These are phyloP conservation scores for Symphodus melops DNA, from an alignment of 2,113 vertebrate species.

Conservation along the genomic window DNA sequence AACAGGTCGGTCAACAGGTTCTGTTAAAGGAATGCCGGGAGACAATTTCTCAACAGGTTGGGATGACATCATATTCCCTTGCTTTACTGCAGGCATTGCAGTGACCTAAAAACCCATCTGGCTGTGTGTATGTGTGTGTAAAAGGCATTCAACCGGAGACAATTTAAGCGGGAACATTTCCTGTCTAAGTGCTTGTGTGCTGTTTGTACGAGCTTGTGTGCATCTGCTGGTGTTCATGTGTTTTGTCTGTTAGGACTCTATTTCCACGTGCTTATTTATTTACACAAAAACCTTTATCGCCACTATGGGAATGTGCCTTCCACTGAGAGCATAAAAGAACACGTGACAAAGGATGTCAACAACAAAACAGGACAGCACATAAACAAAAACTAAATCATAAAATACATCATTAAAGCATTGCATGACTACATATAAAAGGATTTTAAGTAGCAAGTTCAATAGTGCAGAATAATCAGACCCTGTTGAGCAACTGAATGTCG, in stretches of 20 bases:
- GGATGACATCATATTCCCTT: constrained; percentile 47
- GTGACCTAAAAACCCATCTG: constrained; percentile 64
- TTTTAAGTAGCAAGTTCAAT: no score
- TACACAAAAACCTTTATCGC: no score
- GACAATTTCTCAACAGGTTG: constrained; percentile 52
- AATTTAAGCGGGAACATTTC: constrained; percentile 44
- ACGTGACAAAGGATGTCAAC: no score
- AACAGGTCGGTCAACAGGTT: constrained; percentile 64
- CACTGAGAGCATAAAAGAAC: no score
- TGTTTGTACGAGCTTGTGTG: background rate
- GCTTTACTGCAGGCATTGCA: constrained; percentile 40
- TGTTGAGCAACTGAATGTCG: no score
- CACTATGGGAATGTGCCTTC: no score
- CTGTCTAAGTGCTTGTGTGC: constrained; percentile 10
- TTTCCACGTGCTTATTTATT: background rate
- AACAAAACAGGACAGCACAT: no score
- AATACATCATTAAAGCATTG: no score
- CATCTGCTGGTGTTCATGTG: background rate
- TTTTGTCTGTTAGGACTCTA: background rate
- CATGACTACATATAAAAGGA: no score
- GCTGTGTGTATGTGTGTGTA: constrained; percentile 36
- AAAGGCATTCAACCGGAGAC: constrained; percentile 46
- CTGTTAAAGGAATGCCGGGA: constrained; percentile 12
- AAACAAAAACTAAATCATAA: no score
- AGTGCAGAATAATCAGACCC: no score